A percentile compares a stretch with the other conserved stretches of the same genome.
Conservation (phyloP, 1,140 invertebrate genomes). For the Caerostris darwini region DNA sequence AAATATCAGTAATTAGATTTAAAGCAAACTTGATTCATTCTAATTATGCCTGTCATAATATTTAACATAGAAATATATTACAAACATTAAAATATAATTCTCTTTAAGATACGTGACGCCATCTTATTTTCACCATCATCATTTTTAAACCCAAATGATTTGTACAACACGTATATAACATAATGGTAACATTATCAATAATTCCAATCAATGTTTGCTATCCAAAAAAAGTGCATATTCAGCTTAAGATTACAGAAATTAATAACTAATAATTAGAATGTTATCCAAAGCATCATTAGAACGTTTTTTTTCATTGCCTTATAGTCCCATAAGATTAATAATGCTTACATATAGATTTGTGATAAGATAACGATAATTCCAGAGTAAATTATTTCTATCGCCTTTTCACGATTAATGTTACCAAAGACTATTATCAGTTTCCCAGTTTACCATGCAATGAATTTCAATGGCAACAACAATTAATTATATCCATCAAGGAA, state of each 20-base stretch:
- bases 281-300: neutral
- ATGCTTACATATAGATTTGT: neutral
- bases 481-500: neutral
- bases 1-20: no score
- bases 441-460: neutral
- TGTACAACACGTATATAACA: neutral
- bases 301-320: neutral
- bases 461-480: conserved; percentile 5
- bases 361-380: conserved; percentile 33
- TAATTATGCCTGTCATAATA: no score
- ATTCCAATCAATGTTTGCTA: neutral
- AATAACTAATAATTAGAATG: conserved; percentile 26
- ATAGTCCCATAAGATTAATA: conserved; percentile 13
- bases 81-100: neutral
- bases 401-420: conserved; percentile 9
- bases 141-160: neutral
- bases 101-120: neutral
- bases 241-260: neutral
- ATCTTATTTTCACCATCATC: neutral
- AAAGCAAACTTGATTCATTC: no score
- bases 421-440: neutral
- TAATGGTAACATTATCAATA: neutral
- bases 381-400: neutral
- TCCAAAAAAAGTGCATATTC: neutral
- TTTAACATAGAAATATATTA: no score